These are phyloP conservation scores for Aptenodytes forsteri DNA, from an alignment of 2,113 vertebrate species.

Conservation along the genomic window DNA sequence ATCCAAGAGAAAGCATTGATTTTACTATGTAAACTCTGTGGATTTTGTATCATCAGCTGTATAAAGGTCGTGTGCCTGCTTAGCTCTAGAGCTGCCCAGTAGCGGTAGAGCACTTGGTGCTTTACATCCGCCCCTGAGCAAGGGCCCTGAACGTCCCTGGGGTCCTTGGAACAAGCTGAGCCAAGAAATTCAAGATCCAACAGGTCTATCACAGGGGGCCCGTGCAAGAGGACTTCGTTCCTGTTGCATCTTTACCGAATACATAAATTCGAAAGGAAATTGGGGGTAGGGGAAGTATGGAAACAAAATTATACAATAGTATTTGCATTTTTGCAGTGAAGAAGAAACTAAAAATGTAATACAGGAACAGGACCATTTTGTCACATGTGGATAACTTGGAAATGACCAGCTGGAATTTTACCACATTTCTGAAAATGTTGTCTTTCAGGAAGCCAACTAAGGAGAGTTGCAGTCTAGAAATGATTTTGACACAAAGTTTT, in stretches of 20 bases:
- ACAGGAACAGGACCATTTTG: not conserved
- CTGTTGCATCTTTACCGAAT: not conserved
- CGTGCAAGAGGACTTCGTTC: not conserved
- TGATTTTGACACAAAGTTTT: not conserved
- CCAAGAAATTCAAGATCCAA: not conserved
- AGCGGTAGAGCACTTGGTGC: not conserved
- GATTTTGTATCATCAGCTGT: not conserved
- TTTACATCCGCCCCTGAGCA: not conserved
- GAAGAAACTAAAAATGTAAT: not conserved
- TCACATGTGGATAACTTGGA: not conserved
- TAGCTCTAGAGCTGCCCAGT: not conserved
- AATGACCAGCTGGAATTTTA: not conserved
- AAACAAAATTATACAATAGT: not conserved
- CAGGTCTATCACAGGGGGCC: not conserved
- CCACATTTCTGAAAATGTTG: not conserved
- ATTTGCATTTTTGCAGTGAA: not conserved
- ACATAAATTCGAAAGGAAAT: not conserved
- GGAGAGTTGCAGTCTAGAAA: not conserved
- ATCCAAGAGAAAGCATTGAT: not conserved
- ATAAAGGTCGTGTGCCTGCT: not conserved
- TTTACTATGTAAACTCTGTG: not conserved
- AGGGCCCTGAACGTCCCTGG: no score
- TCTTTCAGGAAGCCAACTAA: not conserved
- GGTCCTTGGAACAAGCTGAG: not conserved
- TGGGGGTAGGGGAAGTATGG: no score